These are phyloP conservation scores for Lucinisca nassula DNA, from an alignment of 2,888 invertebrate species.

Conservation along the genomic window DNA sequence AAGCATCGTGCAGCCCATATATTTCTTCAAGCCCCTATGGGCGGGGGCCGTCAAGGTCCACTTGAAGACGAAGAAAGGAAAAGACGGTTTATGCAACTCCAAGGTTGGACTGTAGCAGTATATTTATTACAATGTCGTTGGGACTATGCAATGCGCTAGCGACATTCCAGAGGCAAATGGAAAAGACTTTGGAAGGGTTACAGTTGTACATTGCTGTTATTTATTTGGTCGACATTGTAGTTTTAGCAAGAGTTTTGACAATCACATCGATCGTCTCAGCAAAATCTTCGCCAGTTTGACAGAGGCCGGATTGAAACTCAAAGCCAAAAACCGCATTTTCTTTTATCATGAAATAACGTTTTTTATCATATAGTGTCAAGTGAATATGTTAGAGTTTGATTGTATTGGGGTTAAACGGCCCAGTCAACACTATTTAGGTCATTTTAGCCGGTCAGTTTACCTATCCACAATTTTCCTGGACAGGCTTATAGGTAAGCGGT, in stretches of 20 bases:
- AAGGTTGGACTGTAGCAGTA: constrained; percentile 11
- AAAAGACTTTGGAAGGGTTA: constrained; percentile 22
- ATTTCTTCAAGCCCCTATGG: too few relatives aligned
- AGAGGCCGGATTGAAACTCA: constrained; percentile 51
- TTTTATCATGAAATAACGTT: constrained; percentile 32
- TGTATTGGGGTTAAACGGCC: too few relatives aligned
- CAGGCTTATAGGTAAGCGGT: too few relatives aligned
- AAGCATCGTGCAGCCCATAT: too few relatives aligned
- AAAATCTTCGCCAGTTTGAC: constrained; percentile 52
- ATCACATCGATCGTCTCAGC: constrained; percentile 51
- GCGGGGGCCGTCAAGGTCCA: too few relatives aligned
- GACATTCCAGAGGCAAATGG: constrained; percentile 29
- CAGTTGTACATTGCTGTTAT: constrained; percentile 67
- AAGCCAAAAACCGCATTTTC: constrained; percentile 62
- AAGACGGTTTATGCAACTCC: constrained; percentile 47
- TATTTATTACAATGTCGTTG: constrained; percentile 17
- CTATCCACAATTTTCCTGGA: too few relatives aligned
- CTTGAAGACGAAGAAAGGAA: constrained; percentile 17
- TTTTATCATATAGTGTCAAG: constrained; percentile 51
- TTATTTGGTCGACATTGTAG: constrained; percentile 70
- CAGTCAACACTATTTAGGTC: too few relatives aligned
- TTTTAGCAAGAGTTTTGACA: constrained; percentile 51
- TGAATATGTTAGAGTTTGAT: constrained; percentile 45
- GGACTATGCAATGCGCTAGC: background rate
- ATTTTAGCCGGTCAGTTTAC: too few relatives aligned